Conservation (phyloP, 23 tunicate species). For the Clavelina lepadiformis region DNA sequence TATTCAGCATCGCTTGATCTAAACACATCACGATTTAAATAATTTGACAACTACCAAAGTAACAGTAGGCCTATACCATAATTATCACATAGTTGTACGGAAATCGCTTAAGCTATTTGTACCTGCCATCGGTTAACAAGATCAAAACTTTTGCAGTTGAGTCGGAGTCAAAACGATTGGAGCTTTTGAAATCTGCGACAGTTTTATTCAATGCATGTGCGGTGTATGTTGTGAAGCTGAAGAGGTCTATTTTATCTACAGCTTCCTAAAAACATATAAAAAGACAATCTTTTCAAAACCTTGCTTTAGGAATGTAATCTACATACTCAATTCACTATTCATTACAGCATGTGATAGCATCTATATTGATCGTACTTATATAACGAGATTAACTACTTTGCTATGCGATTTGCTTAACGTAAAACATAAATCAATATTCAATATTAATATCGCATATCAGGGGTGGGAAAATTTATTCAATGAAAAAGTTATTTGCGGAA, state of each 20-base stretch:
- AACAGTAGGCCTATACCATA: no score
- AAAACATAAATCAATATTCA: background rate
- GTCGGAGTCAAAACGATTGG: conserved; percentile 29
- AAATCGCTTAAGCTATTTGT: background rate
- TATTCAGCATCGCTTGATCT: conserved; percentile 51
- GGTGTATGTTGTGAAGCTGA: conserved; percentile 33
- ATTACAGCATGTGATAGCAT: no score
- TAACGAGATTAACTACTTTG: background rate
- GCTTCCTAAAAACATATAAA: conserved; percentile 14
- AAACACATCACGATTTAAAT: no score
- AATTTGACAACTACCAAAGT: no score
- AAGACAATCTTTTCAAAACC: background rate
- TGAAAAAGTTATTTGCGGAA: no score
- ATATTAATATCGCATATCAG: no score
- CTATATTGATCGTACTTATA: no score
- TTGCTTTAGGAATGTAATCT: background rate
- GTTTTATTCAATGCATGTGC: conserved; percentile 62
- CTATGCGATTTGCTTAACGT: background rate
- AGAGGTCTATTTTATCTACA: conserved; percentile 10
- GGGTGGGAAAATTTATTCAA: no score
- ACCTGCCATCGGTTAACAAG: conserved; percentile 65
- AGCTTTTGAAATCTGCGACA: conserved; percentile 37
- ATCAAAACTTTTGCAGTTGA: conserved; percentile 33
- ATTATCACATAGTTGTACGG: background rate
- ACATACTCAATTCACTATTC: background rate